These are phyloP conservation scores for Orbicella faveolata DNA, from an alignment of 64 coral and sea anemone species.

Conservation along the genomic window DNA sequence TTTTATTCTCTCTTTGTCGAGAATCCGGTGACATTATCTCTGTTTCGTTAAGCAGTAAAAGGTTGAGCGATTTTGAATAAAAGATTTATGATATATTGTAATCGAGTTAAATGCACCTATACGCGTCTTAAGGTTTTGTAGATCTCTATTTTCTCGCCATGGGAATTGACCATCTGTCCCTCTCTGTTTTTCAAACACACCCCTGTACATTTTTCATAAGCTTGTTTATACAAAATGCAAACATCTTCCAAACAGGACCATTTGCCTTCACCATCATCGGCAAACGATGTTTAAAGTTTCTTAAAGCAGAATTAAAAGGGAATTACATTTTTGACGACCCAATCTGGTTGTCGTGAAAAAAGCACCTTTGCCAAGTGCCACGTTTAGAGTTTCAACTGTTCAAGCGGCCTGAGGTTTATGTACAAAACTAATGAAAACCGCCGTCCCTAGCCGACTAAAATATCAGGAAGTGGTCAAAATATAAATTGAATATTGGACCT, in stretches of 20 bases:
- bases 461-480: constrained; percentile 13
- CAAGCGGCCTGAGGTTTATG: neutral
- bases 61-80: constrained; percentile 75
- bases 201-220: constrained; percentile 76
- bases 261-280: constrained; percentile 38
- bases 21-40: constrained; percentile 42
- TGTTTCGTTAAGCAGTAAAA: constrained; percentile 65
- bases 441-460: constrained; percentile 5
- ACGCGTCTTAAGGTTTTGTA: constrained; percentile 14
- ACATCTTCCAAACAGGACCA: constrained; percentile 66
- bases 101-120: constrained; percentile 67
- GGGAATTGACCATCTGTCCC: constrained; percentile 79
- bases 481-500: neutral
- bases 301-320: constrained; percentile 16
- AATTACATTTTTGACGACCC: constrained; percentile 23
- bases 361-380: neutral
- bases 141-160: constrained; percentile 55
- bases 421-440: constrained; percentile 8
- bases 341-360: neutral
- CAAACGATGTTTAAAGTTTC: constrained; percentile 43
- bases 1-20: constrained; percentile 38
- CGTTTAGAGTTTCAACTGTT: neutral
- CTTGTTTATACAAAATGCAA: constrained; percentile 91
- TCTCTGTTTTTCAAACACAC: constrained; percentile 67
- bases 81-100: constrained; percentile 88